Evolutionary conservation across 2,797 vertebrate species (phyloP).

Genomic region (Pangasius mekongensis): DNA sequence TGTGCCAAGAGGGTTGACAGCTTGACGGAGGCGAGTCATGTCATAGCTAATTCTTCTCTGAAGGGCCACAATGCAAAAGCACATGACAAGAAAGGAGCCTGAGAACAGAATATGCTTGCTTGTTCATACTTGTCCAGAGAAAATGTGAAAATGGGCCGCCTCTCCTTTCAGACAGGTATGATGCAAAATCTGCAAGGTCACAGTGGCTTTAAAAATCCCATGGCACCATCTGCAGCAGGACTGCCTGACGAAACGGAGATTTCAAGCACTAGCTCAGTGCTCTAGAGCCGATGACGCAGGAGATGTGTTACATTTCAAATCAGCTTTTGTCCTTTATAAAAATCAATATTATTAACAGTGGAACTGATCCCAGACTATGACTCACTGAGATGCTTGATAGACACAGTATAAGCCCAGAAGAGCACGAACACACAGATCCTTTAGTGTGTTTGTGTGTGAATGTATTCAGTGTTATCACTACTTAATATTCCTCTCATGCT

Average conservation of each 20-base stretch:
- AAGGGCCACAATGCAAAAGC: not conserved
- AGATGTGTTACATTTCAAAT: constrained; percentile 5
- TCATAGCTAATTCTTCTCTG: not conserved
- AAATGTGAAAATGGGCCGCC: not conserved
- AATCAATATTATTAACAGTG: not conserved
- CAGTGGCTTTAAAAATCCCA: constrained; percentile 16
- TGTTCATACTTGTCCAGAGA: not conserved
- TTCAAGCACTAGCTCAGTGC: not conserved
- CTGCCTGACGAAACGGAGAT: not conserved
- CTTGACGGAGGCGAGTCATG: not conserved
- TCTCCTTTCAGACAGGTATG: not conserved
- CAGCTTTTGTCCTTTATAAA: constrained; percentile 7
- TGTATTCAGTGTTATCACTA: not conserved
- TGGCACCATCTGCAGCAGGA: constrained; percentile 32
- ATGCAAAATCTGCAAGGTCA: constrained; percentile 17
- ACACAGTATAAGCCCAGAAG: not conserved
- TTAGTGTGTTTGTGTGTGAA: not conserved
- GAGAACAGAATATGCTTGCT: not conserved
- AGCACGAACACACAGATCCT: not conserved
- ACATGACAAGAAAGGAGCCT: not conserved
- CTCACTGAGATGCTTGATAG: not conserved
- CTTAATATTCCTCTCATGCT: constrained; percentile 54
- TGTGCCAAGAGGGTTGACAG: not conserved
- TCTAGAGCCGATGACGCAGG: not conserved
- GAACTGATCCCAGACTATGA: constrained; percentile 5